Percentiles rank a stretch among this genome's conserved stretches.
Evolutionary conservation across 2,888 invertebrate species (phyloP).

Genomic region (Tetheella fluctuosa): DNA sequence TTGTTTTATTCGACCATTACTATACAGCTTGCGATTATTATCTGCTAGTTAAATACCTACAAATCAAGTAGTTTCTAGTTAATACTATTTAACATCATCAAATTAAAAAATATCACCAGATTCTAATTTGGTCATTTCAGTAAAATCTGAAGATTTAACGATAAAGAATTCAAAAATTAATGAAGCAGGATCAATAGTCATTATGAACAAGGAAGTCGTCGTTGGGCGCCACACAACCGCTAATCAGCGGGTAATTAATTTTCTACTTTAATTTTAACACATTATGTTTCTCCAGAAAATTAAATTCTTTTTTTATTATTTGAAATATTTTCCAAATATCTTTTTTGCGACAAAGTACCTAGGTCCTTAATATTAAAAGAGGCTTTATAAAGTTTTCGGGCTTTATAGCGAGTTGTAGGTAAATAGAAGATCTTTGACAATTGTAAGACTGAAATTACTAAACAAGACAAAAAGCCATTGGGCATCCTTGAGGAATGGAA

Average conservation of each 20-base stretch:
- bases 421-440: too few species aligned
- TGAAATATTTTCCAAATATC: too few species aligned
- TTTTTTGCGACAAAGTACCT: too few species aligned
- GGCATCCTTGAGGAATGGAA: too few species aligned
- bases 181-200: not conserved
- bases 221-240: slow-evolving; percentile 6
- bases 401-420: too few species aligned
- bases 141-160: not conserved
- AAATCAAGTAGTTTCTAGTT: not conserved
- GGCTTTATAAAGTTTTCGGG: too few species aligned
- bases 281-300: not conserved
- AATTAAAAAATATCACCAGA: not conserved
- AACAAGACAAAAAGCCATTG: too few species aligned
- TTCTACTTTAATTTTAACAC: not conserved
- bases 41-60: not conserved
- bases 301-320: not conserved
- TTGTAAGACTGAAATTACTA: too few species aligned
- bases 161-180: not conserved
- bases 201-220: not conserved
- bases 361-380: too few species aligned
- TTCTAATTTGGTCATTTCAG: not conserved
- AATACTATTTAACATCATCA: not conserved
- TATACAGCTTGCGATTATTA: not conserved
- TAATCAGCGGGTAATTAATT: not conserved
- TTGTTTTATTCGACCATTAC: not conserved